Base-by-base conservation (phyloP, 2,113 vertebrate genomes). In the Camelus dromedarius region DNA sequence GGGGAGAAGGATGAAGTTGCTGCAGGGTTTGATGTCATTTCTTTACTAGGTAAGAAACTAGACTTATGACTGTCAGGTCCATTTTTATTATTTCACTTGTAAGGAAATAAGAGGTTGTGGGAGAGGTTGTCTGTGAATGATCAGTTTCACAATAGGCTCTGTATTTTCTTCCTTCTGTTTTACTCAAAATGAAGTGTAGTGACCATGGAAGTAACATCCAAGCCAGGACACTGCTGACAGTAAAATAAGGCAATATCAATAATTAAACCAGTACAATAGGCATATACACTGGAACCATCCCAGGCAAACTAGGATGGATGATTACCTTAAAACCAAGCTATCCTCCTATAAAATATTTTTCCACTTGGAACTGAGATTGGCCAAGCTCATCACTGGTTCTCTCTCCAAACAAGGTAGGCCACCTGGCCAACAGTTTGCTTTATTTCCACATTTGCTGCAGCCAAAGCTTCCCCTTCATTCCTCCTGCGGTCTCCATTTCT, bases 21-120 rank as follows among this genome's bases (percentile, higher is more conserved):
- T 88, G 30, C 42, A 76, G 80, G 48, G 64, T 58, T 72, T 92
- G 13, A 73, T 81, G 32, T 38, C 84, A 88, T 95, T 96, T 93
- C 70, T 66, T 90, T 96, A 85, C 87, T 60, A 42, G 66, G 72
- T 84, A 84, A 83, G 48, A 95, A 85, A 75, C 54, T 42, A 82
- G 87, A 92, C 32, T 87, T 87, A 90, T 1, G 50, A 46, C 60
- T 72, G 7, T 72, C 87, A 58, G 46, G 70, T 67, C 30, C 54
- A 15, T 79, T 91, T 93, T 92, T 58, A 81, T 86, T 93, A 90
- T 95, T 96, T 97, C 12, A 1, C 75, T 72, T 81, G 58, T 72
- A 95, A 90, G 64, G 58, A 93, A 94, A 86, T 75, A 92, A 92
- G 54, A 89, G 42, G 2, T n/a, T 62, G 0, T 81, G 69, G 80